Evolutionary conservation across 1,140 invertebrate genomes (phyloP).

Genomic region (Rhynchophorus ferrugineus): DNA sequence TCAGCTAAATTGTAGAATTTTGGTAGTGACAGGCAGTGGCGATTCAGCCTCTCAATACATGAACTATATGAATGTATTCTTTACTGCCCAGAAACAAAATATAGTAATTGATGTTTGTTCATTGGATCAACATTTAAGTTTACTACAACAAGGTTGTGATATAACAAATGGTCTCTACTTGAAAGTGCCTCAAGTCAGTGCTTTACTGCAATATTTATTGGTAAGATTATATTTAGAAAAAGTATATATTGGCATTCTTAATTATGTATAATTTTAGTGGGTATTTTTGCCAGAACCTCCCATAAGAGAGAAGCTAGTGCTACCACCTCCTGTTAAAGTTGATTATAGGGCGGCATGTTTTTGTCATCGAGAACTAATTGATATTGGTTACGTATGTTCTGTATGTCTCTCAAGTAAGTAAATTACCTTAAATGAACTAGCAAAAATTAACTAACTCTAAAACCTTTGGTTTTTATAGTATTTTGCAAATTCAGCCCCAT

Average conservation of each 20-base stretch:
- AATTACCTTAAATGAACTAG: constrained; percentile 3
- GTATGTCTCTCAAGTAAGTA: constrained; percentile 89
- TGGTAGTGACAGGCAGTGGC: constrained; percentile 81
- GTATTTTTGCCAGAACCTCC: constrained; percentile 82
- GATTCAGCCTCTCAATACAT: constrained; percentile 93
- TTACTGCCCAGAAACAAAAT: constrained; percentile 86
- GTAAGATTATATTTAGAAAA: constrained; percentile 44
- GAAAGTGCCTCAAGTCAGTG: constrained; percentile 68
- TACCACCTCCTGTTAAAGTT: constrained; percentile 84
- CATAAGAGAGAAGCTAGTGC: constrained; percentile 71
- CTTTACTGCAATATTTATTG: constrained; percentile 88
- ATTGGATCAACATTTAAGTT: constrained; percentile 79
- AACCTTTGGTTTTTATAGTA: constrained; percentile 57
- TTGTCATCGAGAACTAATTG: constrained; percentile 93
- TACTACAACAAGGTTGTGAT: constrained; percentile 93
- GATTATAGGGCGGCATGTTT: constrained; percentile 97
- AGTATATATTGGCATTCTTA: background rate
- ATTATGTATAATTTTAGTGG: constrained; percentile 62
- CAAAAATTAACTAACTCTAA: constrained; percentile 24
- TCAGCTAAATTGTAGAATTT: constrained; percentile 65
- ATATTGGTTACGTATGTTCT: constrained; percentile 95
- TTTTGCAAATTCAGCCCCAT: constrained; percentile 97
- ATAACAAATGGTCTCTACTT: constrained; percentile 89
- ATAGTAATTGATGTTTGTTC: constrained; percentile 91
- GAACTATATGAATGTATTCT: constrained; percentile 98